Evolutionary conservation across 2,113 vertebrate genomes (phyloP).

Genomic region (Elachura formosa): DNA sequence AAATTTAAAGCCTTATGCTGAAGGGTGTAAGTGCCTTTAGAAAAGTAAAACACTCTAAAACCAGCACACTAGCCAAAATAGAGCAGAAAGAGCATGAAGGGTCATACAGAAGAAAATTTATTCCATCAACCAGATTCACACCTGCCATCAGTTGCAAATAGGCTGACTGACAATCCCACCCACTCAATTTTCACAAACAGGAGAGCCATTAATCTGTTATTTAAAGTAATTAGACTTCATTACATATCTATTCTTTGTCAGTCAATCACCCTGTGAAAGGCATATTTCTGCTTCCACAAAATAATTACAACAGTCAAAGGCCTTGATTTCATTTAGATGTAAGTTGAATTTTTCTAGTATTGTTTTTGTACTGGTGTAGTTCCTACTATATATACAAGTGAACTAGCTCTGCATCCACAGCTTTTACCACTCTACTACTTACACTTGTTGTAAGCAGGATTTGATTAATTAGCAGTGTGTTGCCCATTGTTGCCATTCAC

Average conservation of each 20-base stretch:
- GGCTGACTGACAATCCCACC: slow-evolving; percentile 17
- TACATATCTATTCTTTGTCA: not conserved
- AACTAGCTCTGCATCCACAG: not conserved
- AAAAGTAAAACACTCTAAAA: slow-evolving; percentile 44
- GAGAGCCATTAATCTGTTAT: slow-evolving; percentile 18
- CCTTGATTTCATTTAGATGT: not conserved
- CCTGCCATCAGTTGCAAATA: slow-evolving; percentile 60
- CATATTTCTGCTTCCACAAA: not conserved
- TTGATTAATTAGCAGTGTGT: not conserved
- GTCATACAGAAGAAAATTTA: slow-evolving; percentile 39
- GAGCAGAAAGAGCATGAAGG: slow-evolving; percentile 39
- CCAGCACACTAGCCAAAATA: slow-evolving; percentile 19
- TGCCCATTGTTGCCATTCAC: not conserved
- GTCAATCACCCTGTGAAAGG: not conserved
- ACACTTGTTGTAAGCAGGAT: not conserved
- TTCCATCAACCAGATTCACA: slow-evolving; percentile 58
- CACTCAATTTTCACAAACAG: not conserved
- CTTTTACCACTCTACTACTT: not conserved
- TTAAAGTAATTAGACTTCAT: not conserved
- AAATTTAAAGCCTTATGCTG: slow-evolving; percentile 50
- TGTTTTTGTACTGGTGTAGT: not conserved
- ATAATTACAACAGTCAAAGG: not conserved
- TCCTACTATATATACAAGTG: not conserved
- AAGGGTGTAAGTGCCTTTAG: slow-evolving; percentile 50
- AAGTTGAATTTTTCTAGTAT: not conserved